phyloP scores from a whole-genome alignment of 2,888 invertebrate genomes.

The Theretra japonica region DNA sequence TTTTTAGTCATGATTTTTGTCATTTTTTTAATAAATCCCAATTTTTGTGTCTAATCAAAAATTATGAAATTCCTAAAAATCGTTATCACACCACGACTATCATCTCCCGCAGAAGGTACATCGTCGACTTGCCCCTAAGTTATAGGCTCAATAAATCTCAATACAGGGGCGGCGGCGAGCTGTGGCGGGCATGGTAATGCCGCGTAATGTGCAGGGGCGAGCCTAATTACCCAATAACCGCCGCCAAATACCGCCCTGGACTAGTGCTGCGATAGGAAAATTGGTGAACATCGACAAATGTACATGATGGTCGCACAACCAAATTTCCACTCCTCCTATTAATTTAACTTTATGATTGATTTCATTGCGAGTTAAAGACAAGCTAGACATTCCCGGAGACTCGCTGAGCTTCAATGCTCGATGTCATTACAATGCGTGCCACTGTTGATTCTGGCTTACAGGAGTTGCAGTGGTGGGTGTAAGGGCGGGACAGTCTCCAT shows the following conservation, averaged over 20 bases:
- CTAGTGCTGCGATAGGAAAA: not conserved
- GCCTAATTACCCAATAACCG: constrained; percentile 1
- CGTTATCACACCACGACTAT: not conserved
- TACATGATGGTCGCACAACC: too few species aligned
- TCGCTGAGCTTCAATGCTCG: too few species aligned
- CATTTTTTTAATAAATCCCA: not conserved
- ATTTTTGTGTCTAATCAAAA: not conserved
- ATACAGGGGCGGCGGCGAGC: constrained; percentile 42
- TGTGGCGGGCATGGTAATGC: constrained; percentile 53
- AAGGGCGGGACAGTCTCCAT: too few species aligned
- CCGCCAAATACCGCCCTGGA: not conserved
- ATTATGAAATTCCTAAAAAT: not conserved
- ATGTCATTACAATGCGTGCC: too few species aligned
- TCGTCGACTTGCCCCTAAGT: constrained; percentile 46
- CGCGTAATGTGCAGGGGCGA: constrained; percentile 46
- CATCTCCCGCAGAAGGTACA: constrained; percentile 29
- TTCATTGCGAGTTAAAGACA: too few species aligned
- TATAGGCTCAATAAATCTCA: constrained; percentile 62
- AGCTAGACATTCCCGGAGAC: too few species aligned
- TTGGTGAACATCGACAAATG: not conserved
- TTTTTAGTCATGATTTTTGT: too few species aligned
- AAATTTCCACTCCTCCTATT: too few species aligned
- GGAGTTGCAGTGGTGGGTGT: too few species aligned
- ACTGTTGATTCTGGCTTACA: too few species aligned
- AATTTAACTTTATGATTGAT: too few species aligned